These are phyloP conservation scores for Mastomys coucha DNA, from an alignment of 2,113 vertebrate genomes.

Conservation along the genomic window DNA sequence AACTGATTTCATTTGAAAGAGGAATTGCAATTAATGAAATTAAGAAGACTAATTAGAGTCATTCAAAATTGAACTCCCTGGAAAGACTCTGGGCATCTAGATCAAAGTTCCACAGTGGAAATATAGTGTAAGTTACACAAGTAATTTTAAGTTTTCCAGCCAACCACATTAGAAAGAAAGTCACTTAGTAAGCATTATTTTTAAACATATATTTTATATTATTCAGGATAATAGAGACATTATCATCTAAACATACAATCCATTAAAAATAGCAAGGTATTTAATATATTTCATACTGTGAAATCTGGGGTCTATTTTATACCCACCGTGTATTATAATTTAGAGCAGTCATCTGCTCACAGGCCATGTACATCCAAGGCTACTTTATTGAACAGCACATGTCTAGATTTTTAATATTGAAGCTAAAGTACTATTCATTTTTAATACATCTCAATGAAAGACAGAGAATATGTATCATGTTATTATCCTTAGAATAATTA, in stretches of 20 bases:
- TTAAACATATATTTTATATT: constrained; percentile 53
- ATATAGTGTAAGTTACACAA: background rate
- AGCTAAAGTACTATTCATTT: constrained; percentile 38
- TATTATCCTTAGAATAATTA: constrained; percentile 60
- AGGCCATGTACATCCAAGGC: background rate
- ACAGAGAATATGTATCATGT: constrained; percentile 14
- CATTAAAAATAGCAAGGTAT: constrained; percentile 15
- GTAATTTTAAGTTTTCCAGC: constrained; percentile 6
- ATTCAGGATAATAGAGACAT: background rate
- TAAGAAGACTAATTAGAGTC: background rate
- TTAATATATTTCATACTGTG: background rate
- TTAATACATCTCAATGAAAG: constrained; percentile 59
- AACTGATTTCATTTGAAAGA: constrained; percentile 61
- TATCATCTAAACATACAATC: background rate
- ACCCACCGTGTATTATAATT: background rate
- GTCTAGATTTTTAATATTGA: constrained; percentile 56
- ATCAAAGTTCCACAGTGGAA: background rate
- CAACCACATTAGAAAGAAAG: constrained; percentile 25
- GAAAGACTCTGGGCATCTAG: constrained; percentile 4
- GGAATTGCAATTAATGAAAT: constrained; percentile 49
- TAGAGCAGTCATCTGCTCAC: background rate
- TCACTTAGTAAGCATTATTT: background rate
- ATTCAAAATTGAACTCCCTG: constrained; percentile 47
- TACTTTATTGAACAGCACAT: background rate
- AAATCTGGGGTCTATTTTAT: constrained; percentile 23